Conservation (phyloP, 2,113 vertebrate species). For the Patagioenas fasciata region DNA sequence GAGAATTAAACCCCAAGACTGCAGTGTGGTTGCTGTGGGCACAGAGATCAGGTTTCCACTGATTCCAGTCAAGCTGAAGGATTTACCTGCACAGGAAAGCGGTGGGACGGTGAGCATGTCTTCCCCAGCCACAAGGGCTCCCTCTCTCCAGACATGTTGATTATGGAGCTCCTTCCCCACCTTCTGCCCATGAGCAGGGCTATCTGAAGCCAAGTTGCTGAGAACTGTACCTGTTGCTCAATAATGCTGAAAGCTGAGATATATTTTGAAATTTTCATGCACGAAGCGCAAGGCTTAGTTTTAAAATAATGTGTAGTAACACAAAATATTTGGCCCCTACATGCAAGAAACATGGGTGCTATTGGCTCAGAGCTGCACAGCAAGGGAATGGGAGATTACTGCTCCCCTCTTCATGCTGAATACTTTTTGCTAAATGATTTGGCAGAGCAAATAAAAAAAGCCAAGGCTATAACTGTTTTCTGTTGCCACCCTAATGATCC, state of each 20-base stretch:
- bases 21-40: not conserved
- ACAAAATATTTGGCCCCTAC: not conserved
- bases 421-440: not conserved
- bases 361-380: not conserved
- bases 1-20: not conserved
- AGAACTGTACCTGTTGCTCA: not conserved
- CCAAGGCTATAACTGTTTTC: not conserved
- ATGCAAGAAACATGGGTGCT: not conserved
- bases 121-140: fast-evolving
- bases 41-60: fast-evolving
- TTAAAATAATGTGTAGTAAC: not conserved
- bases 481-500: not conserved
- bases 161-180: not conserved
- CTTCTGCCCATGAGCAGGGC: fast-evolving
- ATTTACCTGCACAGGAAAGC: not conserved
- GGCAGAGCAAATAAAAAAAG: not conserved
- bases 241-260: not conserved
- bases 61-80: not conserved
- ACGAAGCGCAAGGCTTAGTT: not conserved
- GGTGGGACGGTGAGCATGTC: fast-evolving
- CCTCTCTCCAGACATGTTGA: fast-evolving
- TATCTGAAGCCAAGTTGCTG: not conserved
- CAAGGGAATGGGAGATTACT: not conserved
- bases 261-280: not conserved
- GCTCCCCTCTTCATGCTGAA: not conserved